Evolutionary conservation across 2,888 invertebrate genomes (phyloP), one percentile per base, ranked within the genome.

Genomic region (Agonum fuliginosum): DNA sequence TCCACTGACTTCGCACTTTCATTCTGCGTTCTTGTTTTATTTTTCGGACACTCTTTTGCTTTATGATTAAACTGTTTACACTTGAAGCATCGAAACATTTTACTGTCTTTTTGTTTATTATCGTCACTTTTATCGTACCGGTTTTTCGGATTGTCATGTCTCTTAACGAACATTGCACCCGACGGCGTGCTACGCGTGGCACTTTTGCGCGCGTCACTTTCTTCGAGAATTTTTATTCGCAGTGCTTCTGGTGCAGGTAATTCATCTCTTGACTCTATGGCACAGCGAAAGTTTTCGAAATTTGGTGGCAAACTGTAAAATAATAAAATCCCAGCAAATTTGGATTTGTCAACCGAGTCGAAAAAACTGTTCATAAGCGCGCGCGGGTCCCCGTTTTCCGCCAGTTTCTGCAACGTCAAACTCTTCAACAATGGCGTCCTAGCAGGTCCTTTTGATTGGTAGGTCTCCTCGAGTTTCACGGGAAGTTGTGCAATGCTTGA

Each of bases 221-320:
- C 82, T 76, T 83, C 82, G 2, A 81, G 34, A 1, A 83, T 81
- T 81, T 83, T 83, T 24, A 82, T 78, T 62, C 79, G 80, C n/a
- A 83, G 71, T 12, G 54, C 73, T 10, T 83, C 83, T 0, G 81
- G 81, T 0, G 17, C 54, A 2, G 83, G 83, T 5, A 84, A 70
- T 1, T 80, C 79, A 73, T 86, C 84, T 2, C 83, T 79, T 1
- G 84, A 82, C 78, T 85, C 83, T 5, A 85, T 83, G 0, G 84
- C 84, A 12, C 81, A 82, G 34, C 83, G 65, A 78, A 84, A 85
- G 30, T 83, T 84, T 54, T 85, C 84, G 27, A 79, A 85, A 0
- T 20, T 80, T 3, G 78, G 20, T 19, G 83, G 83, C 10, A 85
- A 73, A 75, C 83, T 84, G 62, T 84, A 84, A 12, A 85, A 67